Evolutionary conservation across 2,113 vertebrate species (phyloP), one percentile per base, ranked within the genome.

Genomic region (Apodemus speciosus): DNA sequence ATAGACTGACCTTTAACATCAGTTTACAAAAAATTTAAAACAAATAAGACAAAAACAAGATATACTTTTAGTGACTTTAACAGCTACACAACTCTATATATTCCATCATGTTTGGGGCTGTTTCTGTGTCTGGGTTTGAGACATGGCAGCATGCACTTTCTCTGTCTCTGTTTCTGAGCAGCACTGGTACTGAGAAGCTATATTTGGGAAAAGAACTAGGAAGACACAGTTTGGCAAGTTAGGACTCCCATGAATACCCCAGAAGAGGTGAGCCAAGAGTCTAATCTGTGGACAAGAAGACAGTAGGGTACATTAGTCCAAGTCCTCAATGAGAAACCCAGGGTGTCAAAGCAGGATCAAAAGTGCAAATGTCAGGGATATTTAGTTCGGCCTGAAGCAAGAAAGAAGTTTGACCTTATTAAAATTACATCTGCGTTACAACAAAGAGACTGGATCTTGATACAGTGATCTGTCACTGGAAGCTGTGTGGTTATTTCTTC

Each of bases 391-490:
- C 38, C 49, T 35, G 49, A 51, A 30, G 10, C 30, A 87, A 60
- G 20, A 81, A 91, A 94, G 66, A 75, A 62, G 58, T 77, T n/a
- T 80, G 88, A 75, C 51, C 8, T 92, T 62, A 21, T 64, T 27
- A 81, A 56, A 84, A 83, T 86, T 49, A 13, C 13, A 77, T 69
- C 20, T 38, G 2, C 6, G 11, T 23, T 66, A 49, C 4, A 68
- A 51, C 46, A 38, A 38, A 91, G 18, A 11, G 13, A 11, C 46
- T 51, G n/a, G 35, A 16, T 80, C 51, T 80, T 91, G 32, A 62
- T 86, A 84, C 2, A 21, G 46, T 83, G 40, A 62, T 25, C 20
- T 89, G 13, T 75, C 73, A 10, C 56, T 79, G 15, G 14, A 68
- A 93, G 40, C 10, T 68, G 2, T 6, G 0, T 49, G 62, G 62